Evolutionary conservation across 37 sponge, comb jelly and placozoan genomes (phyloP), one percentile per base, ranked within the genome.

Genomic region (Axinella damicornis): DNA sequence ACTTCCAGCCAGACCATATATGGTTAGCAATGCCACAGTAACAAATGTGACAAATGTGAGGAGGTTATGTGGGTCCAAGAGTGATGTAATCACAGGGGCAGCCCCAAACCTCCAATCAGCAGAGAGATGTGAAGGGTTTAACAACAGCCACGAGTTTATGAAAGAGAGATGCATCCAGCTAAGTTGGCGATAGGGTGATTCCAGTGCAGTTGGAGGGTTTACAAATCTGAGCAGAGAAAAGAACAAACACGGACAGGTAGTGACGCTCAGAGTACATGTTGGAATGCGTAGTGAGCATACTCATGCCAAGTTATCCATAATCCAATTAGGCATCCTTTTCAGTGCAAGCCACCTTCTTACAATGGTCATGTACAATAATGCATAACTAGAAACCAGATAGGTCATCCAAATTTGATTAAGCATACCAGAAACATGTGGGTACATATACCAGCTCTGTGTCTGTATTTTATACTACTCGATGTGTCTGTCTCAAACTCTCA

Each of bases 51-150:
- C 16, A 24, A 87, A 0, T 18, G 96, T 95, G 14, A 83, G 61
- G 15, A 95, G 0, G 62, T 97, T 97, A 52, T 92, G 78, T 6
- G 79, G 82, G 58, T 97, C 93, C 19, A 46, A 32, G 15, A 94
- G 59, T 16, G 88, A 69, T 17, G 86, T 70, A 18, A 94, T 87
- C 14, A 94, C 68, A 38, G 92, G 97, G 59, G 94, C 78, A 17
- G 91, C 94, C 34, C 89, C 90, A 88, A 94, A 94, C 9, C 92
- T 92, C 97, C 97, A 97, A 53, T 97, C 97, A 71, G 88, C 81
- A 52, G 87, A 92, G 57, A 97, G 88, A 14, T 24, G 31, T 2
- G 88, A 89, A 2, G 97, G 97, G 76, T 19, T 65, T 0, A 94
- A 58, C 4, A 94, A 83, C 30, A 97, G 84, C 89, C 90, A 81